Evolutionary conservation across 2,888 invertebrate species (phyloP).

Genomic region (Arctia plantaginis): DNA sequence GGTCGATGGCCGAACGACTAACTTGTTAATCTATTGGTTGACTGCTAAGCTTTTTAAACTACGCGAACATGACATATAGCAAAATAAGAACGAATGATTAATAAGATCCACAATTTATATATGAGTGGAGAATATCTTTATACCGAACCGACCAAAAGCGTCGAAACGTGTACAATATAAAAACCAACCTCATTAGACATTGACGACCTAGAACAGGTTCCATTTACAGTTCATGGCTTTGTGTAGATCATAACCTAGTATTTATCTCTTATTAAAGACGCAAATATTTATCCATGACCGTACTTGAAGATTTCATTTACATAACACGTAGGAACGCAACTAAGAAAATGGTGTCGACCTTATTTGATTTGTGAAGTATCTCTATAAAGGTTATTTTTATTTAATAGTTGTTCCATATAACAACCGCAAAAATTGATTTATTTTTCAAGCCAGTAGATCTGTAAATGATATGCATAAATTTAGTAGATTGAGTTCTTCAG

Average conservation of each 20-base stretch:
- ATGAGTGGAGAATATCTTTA: not conserved
- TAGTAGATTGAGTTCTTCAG: too few species aligned
- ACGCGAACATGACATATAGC: too few species aligned
- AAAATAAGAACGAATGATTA: too few species aligned
- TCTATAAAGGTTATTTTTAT: constrained; percentile 14
- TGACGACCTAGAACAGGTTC: constrained; percentile 22
- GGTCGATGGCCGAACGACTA: too few species aligned
- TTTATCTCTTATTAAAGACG: constrained; percentile 11
- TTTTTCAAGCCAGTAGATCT: too few species aligned
- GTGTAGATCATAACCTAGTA: constrained; percentile 5
- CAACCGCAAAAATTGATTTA: too few species aligned
- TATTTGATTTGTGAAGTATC: constrained; percentile 4
- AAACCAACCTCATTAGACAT: constrained; percentile 13
- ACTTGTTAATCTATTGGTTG: too few species aligned
- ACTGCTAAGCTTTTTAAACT: too few species aligned
- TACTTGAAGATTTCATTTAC: constrained; percentile 32
- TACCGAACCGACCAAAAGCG: not conserved
- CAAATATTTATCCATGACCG: constrained; percentile 38
- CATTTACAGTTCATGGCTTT: constrained; percentile 28
- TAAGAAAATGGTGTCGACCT: constrained; percentile 30
- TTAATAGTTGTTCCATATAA: not conserved
- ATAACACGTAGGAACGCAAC: constrained; percentile 11
- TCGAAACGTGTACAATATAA: constrained; percentile 24
- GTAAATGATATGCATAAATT: too few species aligned
- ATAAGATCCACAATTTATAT: not conserved